A percentile compares a stretch with the other conserved stretches of the same genome.
Evolutionary conservation across 2,888 invertebrate genomes (phyloP).

Genomic region (Beris morrisii): DNA sequence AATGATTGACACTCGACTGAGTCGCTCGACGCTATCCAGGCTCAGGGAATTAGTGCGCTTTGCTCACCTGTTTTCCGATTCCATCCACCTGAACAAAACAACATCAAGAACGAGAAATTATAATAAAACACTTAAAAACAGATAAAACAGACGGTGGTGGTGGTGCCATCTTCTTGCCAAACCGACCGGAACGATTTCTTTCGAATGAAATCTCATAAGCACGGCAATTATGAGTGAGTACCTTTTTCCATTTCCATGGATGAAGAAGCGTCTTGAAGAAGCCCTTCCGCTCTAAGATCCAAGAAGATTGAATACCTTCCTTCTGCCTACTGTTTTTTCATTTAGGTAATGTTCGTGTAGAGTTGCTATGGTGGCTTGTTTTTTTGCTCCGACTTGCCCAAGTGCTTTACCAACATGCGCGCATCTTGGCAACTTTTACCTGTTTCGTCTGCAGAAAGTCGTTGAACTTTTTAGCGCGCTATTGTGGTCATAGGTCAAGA

Average conservation of each 20-base stretch:
- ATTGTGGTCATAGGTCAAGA: slow-evolving; percentile 28
- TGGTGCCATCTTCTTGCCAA: slow-evolving; percentile 30
- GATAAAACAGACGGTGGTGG: slow-evolving; percentile 16
- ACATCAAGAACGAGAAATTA: not conserved
- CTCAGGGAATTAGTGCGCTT: slow-evolving; percentile 5
- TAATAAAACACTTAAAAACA: slow-evolving; percentile 15
- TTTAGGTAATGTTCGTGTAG: not conserved
- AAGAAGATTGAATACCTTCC: not conserved
- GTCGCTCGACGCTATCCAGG: slow-evolving; percentile 11
- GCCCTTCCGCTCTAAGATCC: slow-evolving; percentile 19
- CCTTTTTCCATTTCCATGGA: too few relatives aligned
- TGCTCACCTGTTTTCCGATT: slow-evolving; percentile 27
- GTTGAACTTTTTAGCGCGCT: slow-evolving; percentile 23
- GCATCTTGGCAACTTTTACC: slow-evolving; percentile 9
- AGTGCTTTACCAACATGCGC: slow-evolving; percentile 22
- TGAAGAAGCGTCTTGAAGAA: slow-evolving; percentile 20
- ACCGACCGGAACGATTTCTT: slow-evolving; percentile 22
- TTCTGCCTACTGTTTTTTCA: slow-evolving; percentile 14
- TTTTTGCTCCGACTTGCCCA: slow-evolving; percentile 8
- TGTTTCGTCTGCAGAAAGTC: slow-evolving; percentile 1
- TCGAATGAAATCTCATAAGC: slow-evolving; percentile 11
- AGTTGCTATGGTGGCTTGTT: not conserved
- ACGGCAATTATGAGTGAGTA: slow-evolving; percentile 20
- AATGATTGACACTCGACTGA: slow-evolving; percentile 35
- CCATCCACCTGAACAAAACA: not conserved